Base-by-base conservation (phyloP, 1,140 invertebrate species). In the Vanessa atalanta region DNA sequence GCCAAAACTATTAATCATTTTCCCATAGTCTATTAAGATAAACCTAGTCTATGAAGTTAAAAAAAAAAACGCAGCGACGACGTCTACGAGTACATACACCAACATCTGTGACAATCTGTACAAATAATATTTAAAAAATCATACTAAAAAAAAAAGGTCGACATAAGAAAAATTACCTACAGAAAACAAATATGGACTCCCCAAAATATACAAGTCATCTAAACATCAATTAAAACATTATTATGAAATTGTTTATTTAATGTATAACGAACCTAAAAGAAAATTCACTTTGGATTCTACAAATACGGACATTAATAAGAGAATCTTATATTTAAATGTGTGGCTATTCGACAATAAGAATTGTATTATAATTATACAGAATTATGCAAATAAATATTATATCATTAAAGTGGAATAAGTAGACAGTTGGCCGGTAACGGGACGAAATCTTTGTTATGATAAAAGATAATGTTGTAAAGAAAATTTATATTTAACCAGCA, bases 151-250 rank as follows among this genome's bases (percentile, higher is more conserved):
- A 60, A 57, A 9, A 43, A 4, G 26, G 0, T 55, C 6, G 31
- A 57, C 31, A 31, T 20, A 43, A 68, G 9, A 16, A 55, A 57
- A 47, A 70, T 48, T 50, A 26, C 57, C 50, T 26, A 72, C 37
- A 65, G 51, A 60, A 47, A 72, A 47, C n/a, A n/a, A 48, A 72
- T 65, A 55, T 12, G 12, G 15, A 48, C 13, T 65, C 31, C 53
- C 23, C 57, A 26, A 72, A 72, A 72, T 65, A 57, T 65, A 68
- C 66, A 68, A 68, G 50, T 68, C 66, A 57, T 72, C 51, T 47
- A 65, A 66, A 65, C 8, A 23, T 53, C 47, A 65, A 26, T 60
- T 64, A 51, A 55, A 65, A 72, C 43, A 61, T 31, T 61, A 61
- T 61, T 61, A 61, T 37, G 26, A 61, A 37, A 61, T 3, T 57